A percentile compares a stretch with the other conserved stretches of the same genome.
These are phyloP conservation scores for Peromyscus polionotus DNA, from an alignment of 2,113 vertebrate species.

Conservation along the genomic window DNA sequence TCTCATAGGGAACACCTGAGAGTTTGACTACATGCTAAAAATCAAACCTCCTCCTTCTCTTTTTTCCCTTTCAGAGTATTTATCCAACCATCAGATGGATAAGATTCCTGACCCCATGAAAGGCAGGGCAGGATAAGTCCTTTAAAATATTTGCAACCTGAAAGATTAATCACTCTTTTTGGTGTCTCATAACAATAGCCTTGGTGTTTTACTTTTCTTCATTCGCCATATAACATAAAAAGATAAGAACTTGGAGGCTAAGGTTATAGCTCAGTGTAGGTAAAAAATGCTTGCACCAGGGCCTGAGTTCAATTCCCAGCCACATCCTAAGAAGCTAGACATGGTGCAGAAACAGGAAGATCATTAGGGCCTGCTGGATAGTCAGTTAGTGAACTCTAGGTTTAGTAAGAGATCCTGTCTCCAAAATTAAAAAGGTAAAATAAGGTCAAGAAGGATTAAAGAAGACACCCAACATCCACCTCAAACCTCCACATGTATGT, in stretches of 20 bases:
- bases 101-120: constrained; percentile 32
- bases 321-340: background rate
- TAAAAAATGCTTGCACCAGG: background rate
- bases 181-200: background rate
- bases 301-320: background rate
- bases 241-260: background rate
- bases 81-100: background rate
- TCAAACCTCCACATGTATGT: background rate
- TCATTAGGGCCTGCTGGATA: too few species aligned
- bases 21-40: constrained; percentile 37
- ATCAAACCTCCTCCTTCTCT: background rate
- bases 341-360: too few species aligned
- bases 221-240: constrained; percentile 12
- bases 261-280: too few species aligned
- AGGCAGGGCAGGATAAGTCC: background rate
- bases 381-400: background rate
- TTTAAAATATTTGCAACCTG: constrained; percentile 28
- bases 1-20: constrained; percentile 52
- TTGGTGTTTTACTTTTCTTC: background rate
- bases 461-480: background rate
- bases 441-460: background rate
- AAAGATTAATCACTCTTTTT: background rate
- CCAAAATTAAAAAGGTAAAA: background rate
- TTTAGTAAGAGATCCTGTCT: background rate
- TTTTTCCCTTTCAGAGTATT: constrained; percentile 46